These are phyloP conservation scores for Camponotus vicinus DNA, from an alignment of 1,140 invertebrate species.

Conservation along the genomic window DNA sequence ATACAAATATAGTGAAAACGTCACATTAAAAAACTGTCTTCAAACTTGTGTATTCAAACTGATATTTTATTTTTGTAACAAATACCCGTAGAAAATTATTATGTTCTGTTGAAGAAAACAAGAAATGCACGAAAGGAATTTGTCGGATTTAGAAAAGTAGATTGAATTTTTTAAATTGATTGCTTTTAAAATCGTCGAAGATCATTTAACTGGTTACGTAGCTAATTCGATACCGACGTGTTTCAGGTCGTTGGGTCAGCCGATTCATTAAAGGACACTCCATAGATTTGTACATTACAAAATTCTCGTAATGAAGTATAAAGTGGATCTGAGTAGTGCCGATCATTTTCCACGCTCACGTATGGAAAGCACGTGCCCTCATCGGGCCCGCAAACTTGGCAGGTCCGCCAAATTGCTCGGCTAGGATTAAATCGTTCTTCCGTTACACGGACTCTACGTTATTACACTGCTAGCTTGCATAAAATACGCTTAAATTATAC, in stretches of 20 bases:
- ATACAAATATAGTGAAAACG: background rate
- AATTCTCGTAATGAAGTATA: constrained; percentile 55
- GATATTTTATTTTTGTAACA: background rate
- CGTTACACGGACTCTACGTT: constrained; percentile 54
- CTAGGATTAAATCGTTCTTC: constrained; percentile 73
- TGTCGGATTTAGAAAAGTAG: constrained; percentile 19
- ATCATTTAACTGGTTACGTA: constrained; percentile 68
- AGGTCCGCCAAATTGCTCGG: constrained; percentile 69
- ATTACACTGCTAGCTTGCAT: constrained; percentile 44
- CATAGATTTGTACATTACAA: constrained; percentile 61
- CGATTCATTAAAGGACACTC: constrained; percentile 30
- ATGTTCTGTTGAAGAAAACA: background rate
- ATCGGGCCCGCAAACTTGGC: constrained; percentile 71
- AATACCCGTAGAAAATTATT: background rate
- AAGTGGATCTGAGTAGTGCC: constrained; percentile 66
- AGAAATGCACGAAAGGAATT: background rate
- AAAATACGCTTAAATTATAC: constrained; percentile 64
- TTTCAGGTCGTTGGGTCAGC: constrained; percentile 55
- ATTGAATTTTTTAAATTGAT: constrained; percentile 54
- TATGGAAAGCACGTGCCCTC: constrained; percentile 67
- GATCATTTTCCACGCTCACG: constrained; percentile 71
- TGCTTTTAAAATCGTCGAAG: constrained; percentile 8
- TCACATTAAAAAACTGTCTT: background rate
- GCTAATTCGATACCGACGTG: constrained; percentile 64
- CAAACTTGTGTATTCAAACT: background rate